These are phyloP conservation scores for Ylistrum balloti DNA, from an alignment of 1,140 invertebrate species.

Conservation along the genomic window DNA sequence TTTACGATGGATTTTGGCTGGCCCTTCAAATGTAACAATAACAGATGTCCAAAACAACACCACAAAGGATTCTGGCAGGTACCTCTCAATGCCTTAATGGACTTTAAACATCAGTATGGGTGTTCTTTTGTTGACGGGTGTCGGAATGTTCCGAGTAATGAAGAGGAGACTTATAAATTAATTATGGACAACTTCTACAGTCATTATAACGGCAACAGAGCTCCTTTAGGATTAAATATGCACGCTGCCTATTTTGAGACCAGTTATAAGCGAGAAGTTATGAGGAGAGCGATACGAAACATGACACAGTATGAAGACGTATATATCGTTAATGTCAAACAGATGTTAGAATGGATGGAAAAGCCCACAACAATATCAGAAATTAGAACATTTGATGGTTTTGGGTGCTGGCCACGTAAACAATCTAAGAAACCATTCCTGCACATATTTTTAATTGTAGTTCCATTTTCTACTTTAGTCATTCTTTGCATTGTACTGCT, in stretches of 20 bases:
- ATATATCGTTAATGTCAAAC: conserved; percentile 61
- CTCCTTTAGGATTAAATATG: conserved; percentile 75
- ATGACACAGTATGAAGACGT: conserved; percentile 61
- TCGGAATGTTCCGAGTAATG: conserved; percentile 54
- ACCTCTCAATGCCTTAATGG: conserved; percentile 59
- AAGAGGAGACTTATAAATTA: conserved; percentile 66
- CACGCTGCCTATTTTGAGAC: conserved; percentile 73
- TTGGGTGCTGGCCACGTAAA: conserved; percentile 49
- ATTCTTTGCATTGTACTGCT: background rate
- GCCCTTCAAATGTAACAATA: conserved; percentile 58
- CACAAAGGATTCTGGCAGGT: conserved; percentile 68
- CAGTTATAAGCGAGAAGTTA: conserved; percentile 58
- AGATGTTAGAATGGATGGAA: conserved; percentile 62
- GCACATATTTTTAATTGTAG: background rate
- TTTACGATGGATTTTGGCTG: conserved; percentile 66
- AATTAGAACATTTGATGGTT: conserved; percentile 45
- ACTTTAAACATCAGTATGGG: conserved; percentile 53
- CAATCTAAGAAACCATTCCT: background rate
- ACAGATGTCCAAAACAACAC: conserved; percentile 56
- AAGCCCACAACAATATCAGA: conserved; percentile 47
- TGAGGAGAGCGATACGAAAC: conserved; percentile 66
- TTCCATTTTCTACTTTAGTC: background rate
- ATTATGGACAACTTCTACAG: conserved; percentile 72
- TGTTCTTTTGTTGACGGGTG: conserved; percentile 70
- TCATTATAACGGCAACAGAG: conserved; percentile 68